phyloP scores from a whole-genome alignment of 2,888 invertebrate species.

The Pachydiplax longipennis region DNA sequence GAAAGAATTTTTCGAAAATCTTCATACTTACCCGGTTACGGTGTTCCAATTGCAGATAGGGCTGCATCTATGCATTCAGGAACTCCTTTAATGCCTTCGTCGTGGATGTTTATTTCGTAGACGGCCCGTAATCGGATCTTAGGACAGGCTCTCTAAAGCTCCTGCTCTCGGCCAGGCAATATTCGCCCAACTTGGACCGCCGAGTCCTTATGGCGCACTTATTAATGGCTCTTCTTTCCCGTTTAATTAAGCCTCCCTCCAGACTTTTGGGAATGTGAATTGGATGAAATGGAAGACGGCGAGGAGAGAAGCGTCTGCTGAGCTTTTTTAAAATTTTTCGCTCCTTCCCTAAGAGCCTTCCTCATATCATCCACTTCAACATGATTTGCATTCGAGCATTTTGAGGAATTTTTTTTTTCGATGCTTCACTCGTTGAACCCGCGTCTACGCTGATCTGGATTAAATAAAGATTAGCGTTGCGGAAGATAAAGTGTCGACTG shows the following conservation, averaged over 20 bases:
- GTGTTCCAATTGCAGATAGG: not conserved
- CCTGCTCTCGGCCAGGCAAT: not conserved
- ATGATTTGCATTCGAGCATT: not conserved
- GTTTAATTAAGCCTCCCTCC: not conserved
- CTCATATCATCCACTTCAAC: not conserved
- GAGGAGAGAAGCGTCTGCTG: not conserved
- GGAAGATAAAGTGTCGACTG: not conserved
- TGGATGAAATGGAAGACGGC: not conserved
- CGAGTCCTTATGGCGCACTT: not conserved
- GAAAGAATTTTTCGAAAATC: no score
- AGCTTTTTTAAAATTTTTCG: not conserved
- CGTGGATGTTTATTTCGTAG: not conserved
- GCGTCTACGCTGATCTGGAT: not conserved
- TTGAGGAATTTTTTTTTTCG: not conserved
- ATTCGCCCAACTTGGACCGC: not conserved
- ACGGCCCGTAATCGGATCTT: not conserved
- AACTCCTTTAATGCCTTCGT: not conserved
- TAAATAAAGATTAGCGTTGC: not conserved
- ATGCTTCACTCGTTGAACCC: not conserved
- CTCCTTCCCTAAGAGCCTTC: not conserved
- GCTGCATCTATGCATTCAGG: not conserved
- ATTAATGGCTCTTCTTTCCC: not conserved
- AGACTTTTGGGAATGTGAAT: not conserved
- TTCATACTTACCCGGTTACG: no score
- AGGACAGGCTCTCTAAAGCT: not conserved